phyloP scores from a whole-genome alignment of 2,888 invertebrate species.

The Dryocosmus kuriphilus region DNA sequence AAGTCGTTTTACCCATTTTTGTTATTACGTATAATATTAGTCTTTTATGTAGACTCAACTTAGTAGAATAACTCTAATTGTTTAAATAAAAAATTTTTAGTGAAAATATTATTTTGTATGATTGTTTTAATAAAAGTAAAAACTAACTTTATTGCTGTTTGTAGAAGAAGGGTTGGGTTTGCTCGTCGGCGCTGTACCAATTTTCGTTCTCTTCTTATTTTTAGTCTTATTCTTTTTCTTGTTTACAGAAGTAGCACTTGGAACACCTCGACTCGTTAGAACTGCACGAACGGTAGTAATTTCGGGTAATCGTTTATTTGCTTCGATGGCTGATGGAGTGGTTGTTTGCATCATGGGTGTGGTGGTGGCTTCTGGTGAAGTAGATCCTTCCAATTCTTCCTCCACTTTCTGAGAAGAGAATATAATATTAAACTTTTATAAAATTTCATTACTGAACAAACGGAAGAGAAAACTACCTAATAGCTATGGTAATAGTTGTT shows the following conservation, averaged over 20 bases:
- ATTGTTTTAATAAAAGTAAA: not conserved
- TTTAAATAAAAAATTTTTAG: too few relatives aligned
- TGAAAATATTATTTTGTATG: too few relatives aligned
- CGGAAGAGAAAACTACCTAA: not conserved
- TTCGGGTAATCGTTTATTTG: slow-evolving; percentile 42
- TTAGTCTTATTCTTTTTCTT: slow-evolving; percentile 62
- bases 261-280: slow-evolving; percentile 38
- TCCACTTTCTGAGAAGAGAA: slow-evolving; percentile 13
- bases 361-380: not conserved
- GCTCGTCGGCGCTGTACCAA: slow-evolving; percentile 44
- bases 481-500: not conserved
- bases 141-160: slow-evolving; percentile 16
- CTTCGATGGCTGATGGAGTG: not conserved
- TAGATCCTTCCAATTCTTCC: not conserved
- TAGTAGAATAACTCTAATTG: too few relatives aligned
- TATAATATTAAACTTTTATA: not conserved
- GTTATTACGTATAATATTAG: too few relatives aligned
- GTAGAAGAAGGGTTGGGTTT: slow-evolving; percentile 8
- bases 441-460: too few relatives aligned
- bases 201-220: slow-evolving; percentile 51
- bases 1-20: too few relatives aligned
- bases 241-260: slow-evolving; percentile 39
- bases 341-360: slow-evolving; percentile 8
- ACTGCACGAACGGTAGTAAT: slow-evolving; percentile 42
- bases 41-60: too few relatives aligned